phyloP scores from a whole-genome alignment of 2,888 invertebrate species.

The Lithophane ornitopus region DNA sequence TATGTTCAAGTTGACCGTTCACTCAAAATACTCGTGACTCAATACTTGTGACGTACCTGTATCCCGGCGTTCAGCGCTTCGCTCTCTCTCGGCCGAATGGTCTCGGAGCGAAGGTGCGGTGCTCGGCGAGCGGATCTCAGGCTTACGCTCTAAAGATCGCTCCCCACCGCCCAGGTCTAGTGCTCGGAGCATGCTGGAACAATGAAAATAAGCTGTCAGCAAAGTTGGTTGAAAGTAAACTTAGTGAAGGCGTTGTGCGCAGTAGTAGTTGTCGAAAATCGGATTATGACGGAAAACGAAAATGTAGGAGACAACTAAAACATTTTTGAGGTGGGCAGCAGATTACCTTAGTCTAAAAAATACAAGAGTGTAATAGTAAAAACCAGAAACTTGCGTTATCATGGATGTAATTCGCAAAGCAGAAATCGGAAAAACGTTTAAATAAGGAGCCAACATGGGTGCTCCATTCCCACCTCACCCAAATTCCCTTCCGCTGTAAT shows the following conservation, averaged over 20 bases:
- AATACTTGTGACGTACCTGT: slow-evolving; percentile 79
- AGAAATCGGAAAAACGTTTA: slow-evolving; percentile 2
- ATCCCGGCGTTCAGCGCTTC: slow-evolving; percentile 84
- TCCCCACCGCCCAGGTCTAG: slow-evolving; percentile 91
- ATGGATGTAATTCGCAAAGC: neutral
- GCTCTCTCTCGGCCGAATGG: slow-evolving; percentile 82
- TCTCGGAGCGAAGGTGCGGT: slow-evolving; percentile 78
- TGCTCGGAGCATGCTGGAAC: slow-evolving; percentile 94
- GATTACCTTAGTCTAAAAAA: neutral
- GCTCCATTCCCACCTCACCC: slow-evolving; percentile 1
- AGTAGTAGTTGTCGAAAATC: neutral
- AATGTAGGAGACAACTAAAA: too few relatives aligned
- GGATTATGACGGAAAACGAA: neutral
- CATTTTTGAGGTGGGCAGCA: too few relatives aligned
- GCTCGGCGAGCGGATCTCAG: slow-evolving; percentile 88
- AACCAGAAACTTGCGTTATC: neutral
- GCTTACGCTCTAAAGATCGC: slow-evolving; percentile 80
- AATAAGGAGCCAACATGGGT: slow-evolving; percentile 10
- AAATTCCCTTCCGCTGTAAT: slow-evolving; percentile 44
- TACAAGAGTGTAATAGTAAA: neutral
- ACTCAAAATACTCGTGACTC: slow-evolving; percentile 43
- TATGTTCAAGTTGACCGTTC: slow-evolving; percentile 10
- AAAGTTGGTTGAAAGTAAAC: neutral
- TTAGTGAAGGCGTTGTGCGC: neutral
- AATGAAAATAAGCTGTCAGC: slow-evolving; percentile 60